A percentile compares a stretch with the other conserved stretches of the same genome.
These are phyloP conservation scores for Morone chrysops DNA, from an alignment of 2,113 vertebrate species.

Conservation along the genomic window DNA sequence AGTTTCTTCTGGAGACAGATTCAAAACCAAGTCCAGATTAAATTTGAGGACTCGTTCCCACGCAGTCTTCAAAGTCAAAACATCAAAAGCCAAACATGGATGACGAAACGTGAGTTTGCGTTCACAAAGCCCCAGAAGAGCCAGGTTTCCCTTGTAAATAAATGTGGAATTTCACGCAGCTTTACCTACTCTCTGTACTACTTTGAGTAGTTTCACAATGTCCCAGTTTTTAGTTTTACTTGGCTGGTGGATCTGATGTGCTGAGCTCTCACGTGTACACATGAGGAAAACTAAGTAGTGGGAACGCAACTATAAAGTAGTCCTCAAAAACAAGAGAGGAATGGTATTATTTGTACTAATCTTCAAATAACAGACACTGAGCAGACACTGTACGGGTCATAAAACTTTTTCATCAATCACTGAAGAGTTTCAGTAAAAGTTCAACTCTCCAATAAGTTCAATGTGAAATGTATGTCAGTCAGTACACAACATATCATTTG, in stretches of 20 bases:
- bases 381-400: neutral
- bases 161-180: neutral
- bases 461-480: neutral
- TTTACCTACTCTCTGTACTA: neutral
- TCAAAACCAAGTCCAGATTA: neutral
- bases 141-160: neutral
- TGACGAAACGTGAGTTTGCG: neutral
- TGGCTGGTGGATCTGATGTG: neutral
- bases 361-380: neutral
- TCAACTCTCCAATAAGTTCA: neutral
- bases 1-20: constrained; percentile 2
- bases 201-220: neutral
- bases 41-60: constrained; percentile 2
- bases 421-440: neutral
- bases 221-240: neutral
- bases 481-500: constrained; percentile 15
- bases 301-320: neutral
- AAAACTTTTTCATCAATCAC: neutral
- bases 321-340: neutral
- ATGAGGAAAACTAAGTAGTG: neutral
- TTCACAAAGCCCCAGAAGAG: neutral
- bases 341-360: neutral
- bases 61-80: neutral
- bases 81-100: neutral
- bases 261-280: neutral